Evolutionary conservation across 2,113 vertebrate genomes (phyloP).

Genomic region (Beaufortia kweichowensis): DNA sequence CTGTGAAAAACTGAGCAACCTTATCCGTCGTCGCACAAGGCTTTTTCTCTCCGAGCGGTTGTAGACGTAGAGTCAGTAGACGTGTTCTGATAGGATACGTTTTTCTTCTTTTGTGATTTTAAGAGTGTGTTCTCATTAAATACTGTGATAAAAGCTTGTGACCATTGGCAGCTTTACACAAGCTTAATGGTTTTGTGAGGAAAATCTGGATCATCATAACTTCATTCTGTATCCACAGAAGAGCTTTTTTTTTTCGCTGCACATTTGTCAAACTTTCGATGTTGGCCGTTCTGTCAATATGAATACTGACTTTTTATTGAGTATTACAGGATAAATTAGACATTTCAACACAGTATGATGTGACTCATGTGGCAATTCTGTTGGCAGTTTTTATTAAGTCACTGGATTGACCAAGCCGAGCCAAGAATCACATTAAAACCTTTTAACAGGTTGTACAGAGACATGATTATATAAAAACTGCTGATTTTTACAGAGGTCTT

Average conservation of each 20-base stretch:
- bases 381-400: constrained; percentile 16
- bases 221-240: not conserved
- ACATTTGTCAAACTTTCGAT: constrained; percentile 22
- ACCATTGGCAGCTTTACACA: constrained; percentile 3
- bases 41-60: constrained; percentile 5
- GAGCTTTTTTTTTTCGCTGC: not conserved
- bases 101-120: not conserved
- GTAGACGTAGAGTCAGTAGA: not conserved
- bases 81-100: not conserved
- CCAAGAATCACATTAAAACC: constrained; percentile 37
- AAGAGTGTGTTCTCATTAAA: not conserved
- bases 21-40: not conserved
- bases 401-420: constrained; percentile 59
- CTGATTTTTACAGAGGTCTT: constrained; percentile 51
- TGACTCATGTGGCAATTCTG: not conserved
- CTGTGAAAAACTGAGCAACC: not conserved
- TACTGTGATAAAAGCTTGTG: constrained; percentile 18
- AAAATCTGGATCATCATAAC: constrained; percentile 5
- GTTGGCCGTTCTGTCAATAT: constrained; percentile 8
- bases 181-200: not conserved
- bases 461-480: constrained; percentile 46
- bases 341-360: constrained; percentile 4
- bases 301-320: constrained; percentile 12
- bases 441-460: constrained; percentile 31
- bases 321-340: constrained; percentile 4